Evolutionary conservation across 1,140 invertebrate species (phyloP).

Genomic region (Tetramorium parvispinum): DNA sequence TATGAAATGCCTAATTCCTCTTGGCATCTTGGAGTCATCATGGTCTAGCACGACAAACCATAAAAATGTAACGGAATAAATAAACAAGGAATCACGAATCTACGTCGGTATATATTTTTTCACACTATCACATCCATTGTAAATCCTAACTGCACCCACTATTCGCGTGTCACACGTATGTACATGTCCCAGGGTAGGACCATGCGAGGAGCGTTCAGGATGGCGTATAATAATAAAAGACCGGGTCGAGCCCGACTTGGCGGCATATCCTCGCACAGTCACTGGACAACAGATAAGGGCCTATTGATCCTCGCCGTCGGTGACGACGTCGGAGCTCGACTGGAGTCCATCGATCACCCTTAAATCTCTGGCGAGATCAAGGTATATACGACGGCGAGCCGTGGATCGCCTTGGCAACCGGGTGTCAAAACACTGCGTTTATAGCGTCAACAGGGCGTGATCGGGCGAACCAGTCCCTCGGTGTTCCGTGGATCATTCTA

Average conservation of each 20-base stretch:
- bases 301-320: neutral
- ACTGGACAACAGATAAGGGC: neutral
- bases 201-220: conserved; percentile 58
- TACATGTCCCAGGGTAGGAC: conserved; percentile 26
- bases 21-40: neutral
- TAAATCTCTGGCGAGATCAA: conserved; percentile 13
- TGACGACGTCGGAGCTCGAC: neutral
- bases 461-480: conserved; percentile 7
- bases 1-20: neutral
- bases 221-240: neutral
- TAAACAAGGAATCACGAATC: neutral
- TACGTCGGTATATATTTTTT: neutral
- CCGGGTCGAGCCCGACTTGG: neutral
- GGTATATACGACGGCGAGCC: neutral
- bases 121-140: neutral
- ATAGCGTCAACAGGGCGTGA: conserved; percentile 17
- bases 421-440: conserved; percentile 73
- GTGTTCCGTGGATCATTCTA: conserved; percentile 37
- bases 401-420: conserved; percentile 76
- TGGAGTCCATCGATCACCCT: conserved; percentile 60
- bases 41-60: neutral
- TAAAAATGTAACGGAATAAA: neutral
- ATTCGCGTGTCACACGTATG: conserved; percentile 63
- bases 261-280: neutral
- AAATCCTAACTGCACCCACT: conserved; percentile 66